A percentile compares a stretch with the other conserved stretches of the same genome.
Conservation (phyloP, 2,113 vertebrate species). For the Salvator merianae region DNA sequence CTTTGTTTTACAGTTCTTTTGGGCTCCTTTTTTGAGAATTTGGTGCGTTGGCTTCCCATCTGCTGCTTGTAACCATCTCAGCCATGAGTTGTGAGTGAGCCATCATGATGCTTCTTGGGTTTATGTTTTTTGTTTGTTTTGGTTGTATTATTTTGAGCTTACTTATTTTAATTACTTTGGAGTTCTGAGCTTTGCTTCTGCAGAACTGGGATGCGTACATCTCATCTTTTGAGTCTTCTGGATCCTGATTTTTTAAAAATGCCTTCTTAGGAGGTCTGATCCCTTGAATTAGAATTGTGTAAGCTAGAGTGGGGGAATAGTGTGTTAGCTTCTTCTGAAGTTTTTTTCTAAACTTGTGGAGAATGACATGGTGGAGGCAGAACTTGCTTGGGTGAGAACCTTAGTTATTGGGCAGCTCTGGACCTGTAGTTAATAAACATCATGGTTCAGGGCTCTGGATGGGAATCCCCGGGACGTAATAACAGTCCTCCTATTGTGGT, state of each 20-base stretch:
- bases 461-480: not conserved
- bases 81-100: constrained; percentile 85
- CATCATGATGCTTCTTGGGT: constrained; percentile 70
- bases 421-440: not conserved
- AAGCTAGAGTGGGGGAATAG: not conserved
- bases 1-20: constrained; percentile 91
- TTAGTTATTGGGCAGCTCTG: constrained; percentile 11
- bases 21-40: constrained; percentile 80
- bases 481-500: not conserved
- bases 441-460: constrained; percentile 11
- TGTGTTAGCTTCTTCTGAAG: not conserved
- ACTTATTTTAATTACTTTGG: constrained; percentile 56
- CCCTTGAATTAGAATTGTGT: not conserved
- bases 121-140: constrained; percentile 34
- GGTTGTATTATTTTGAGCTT: constrained; percentile 67
- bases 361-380: not conserved
- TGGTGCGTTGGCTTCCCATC: constrained; percentile 83
- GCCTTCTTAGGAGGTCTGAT: not conserved
- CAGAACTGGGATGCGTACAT: constrained; percentile 41
- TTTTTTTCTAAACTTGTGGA: not conserved
- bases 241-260: constrained; percentile 13
- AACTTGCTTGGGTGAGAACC: not conserved
- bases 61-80: constrained; percentile 77
- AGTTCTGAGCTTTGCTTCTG: constrained; percentile 52
- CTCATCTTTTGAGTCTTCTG: constrained; percentile 39